These are phyloP conservation scores for Glaucidium brasilianum DNA, from an alignment of 2,113 vertebrate species.

Conservation along the genomic window DNA sequence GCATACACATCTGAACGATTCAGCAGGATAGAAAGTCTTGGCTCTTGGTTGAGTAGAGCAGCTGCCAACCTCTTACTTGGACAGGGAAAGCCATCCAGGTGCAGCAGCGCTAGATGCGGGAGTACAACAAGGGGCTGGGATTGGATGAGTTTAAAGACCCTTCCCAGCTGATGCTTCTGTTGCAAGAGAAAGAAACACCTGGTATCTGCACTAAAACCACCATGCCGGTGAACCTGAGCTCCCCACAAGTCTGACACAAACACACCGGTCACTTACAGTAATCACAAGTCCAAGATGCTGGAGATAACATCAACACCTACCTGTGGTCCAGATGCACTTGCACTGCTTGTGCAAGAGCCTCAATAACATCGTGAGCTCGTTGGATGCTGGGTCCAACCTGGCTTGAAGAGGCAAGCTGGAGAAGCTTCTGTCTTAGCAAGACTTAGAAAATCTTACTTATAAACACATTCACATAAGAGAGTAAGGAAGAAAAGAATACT, in stretches of 20 bases:
- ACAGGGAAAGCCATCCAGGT: background rate
- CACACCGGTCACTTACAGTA: fast-evolving
- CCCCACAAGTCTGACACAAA: background rate
- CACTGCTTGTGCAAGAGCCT: background rate
- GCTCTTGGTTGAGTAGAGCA: background rate
- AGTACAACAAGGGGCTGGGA: background rate
- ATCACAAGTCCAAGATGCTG: background rate
- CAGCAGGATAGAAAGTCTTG: background rate
- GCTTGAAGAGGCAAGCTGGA: background rate
- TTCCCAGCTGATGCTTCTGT: background rate
- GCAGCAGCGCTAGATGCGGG: background rate
- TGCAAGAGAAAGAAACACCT: background rate
- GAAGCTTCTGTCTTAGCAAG: background rate
- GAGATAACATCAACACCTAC: background rate
- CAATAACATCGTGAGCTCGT: background rate
- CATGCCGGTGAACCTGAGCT: background rate
- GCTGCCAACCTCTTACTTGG: background rate
- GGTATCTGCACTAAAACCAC: background rate
- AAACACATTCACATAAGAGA: background rate
- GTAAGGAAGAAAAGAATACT: background rate
- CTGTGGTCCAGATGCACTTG: background rate
- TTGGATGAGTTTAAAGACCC: background rate
- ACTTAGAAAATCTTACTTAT: background rate
- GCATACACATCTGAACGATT: background rate
- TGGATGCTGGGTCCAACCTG: background rate